These are phyloP conservation scores for Tautogolabrus adspersus DNA, from an alignment of 2,113 vertebrate genomes.

Conservation along the genomic window DNA sequence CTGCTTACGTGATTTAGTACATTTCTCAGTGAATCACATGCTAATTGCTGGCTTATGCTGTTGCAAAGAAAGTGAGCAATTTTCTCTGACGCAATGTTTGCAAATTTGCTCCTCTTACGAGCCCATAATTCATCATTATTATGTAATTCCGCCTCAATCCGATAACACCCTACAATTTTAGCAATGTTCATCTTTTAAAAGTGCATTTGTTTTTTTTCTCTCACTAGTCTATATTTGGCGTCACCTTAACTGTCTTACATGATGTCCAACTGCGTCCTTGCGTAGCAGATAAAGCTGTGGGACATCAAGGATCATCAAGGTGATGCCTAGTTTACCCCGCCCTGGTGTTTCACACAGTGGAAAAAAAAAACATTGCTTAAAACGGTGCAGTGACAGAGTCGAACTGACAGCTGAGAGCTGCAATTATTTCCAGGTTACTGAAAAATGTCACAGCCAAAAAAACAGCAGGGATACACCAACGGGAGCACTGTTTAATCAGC, in stretches of 20 bases:
- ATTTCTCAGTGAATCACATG: conserved; percentile 41
- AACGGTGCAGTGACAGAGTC: conserved; percentile 13
- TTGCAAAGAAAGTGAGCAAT: conserved; percentile 46
- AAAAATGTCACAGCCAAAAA: conserved; percentile 41
- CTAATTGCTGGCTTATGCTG: conserved; percentile 47
- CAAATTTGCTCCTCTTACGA: conserved; percentile 41
- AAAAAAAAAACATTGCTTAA: conserved; percentile 26
- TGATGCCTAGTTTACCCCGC: conserved; percentile 40
- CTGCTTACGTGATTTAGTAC: conserved; percentile 16
- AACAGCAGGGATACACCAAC: conserved; percentile 46
- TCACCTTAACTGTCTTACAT: conserved; percentile 40
- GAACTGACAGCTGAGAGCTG: conserved; percentile 59
- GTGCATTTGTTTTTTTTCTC: neutral
- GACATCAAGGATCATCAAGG: conserved; percentile 69
- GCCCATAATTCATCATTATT: conserved; percentile 26
- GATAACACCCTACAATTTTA: conserved; percentile 4
- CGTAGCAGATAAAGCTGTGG: conserved; percentile 52
- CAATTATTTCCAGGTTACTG: conserved; percentile 64
- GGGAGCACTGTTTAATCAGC: conserved; percentile 49
- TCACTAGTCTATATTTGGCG: conserved; percentile 18
- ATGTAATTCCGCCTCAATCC: conserved; percentile 2
- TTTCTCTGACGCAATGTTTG: conserved; percentile 43
- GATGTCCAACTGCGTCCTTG: conserved; percentile 49
- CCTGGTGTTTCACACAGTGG: conserved; percentile 21
- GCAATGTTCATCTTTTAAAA: neutral